phyloP scores from a whole-genome alignment of 2,888 invertebrate species.

The Entomobrya multifasciata region DNA sequence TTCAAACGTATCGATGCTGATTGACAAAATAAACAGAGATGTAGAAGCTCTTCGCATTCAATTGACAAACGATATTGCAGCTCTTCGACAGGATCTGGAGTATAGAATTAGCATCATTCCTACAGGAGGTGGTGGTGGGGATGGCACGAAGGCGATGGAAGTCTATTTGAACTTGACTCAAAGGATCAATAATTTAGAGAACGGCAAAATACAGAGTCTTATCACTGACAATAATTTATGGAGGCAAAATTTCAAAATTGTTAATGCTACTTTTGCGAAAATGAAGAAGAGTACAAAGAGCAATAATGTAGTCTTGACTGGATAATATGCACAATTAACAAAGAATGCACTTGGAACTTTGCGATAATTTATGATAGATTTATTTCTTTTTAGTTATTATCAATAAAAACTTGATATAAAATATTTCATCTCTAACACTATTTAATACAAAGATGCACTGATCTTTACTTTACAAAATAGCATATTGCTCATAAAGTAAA shows the following conservation, averaged over 20 bases:
- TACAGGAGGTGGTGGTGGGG: slow-evolving; percentile 28
- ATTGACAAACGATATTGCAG: slow-evolving; percentile 18
- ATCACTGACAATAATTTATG: slow-evolving; percentile 59
- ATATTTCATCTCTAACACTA: slow-evolving; percentile 32
- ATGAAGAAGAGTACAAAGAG: slow-evolving; percentile 49
- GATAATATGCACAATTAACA: background rate
- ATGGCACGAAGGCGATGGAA: slow-evolving; percentile 40
- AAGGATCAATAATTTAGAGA: slow-evolving; percentile 55
- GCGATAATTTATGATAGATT: background rate
- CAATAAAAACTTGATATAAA: slow-evolving; percentile 26
- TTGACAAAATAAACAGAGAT: slow-evolving; percentile 43
- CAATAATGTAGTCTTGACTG: slow-evolving; percentile 54
- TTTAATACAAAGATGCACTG: background rate
- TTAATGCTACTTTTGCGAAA: slow-evolving; percentile 60
- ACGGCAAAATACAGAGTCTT: slow-evolving; percentile 52
- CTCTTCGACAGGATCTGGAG: slow-evolving; percentile 39
- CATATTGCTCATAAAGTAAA: slow-evolving; percentile 97
- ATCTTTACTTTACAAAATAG: slow-evolving; percentile 94
- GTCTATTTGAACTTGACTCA: slow-evolving; percentile 51
- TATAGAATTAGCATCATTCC: slow-evolving; percentile 44
- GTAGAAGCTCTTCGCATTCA: slow-evolving; percentile 7
- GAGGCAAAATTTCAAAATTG: slow-evolving; percentile 58
- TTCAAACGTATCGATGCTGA: slow-evolving; percentile 21
- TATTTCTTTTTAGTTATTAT: background rate
- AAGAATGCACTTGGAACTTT: no score